Base-by-base conservation (phyloP, 1,140 invertebrate genomes). In the Mylabris phalerata region DNA sequence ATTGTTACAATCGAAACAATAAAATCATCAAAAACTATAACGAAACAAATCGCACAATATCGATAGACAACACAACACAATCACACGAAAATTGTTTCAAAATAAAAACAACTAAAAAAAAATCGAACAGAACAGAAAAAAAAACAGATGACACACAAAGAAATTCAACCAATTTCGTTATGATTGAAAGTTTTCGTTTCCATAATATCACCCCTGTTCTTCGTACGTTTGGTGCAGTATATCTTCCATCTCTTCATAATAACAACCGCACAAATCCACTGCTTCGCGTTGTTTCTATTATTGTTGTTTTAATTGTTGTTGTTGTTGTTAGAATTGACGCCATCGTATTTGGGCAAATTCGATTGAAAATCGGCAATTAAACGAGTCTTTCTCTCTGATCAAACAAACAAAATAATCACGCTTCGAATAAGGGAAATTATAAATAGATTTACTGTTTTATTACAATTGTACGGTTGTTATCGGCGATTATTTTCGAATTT, bases 171-270 rank as follows among this genome's bases (percentile, higher is more conserved):
- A 26, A 68, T 52, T 61, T 59, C 66, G 39, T 67, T 64, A 44
- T 65, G 58, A 40, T 24, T 51, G 45, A 58, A 63, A 38, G 56
- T 55, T n/a, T 32, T 59, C 46, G 57, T 51, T 50, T 52, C 63
- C 64, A 63, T 60, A 61, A 57, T 44, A 19, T 46, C 42, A 65
- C 39, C 60, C 71, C 70, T 74, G 64, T 73, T 71, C 64, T 71
- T 74, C 55, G 52, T 55, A 55, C 52, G 71, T 66, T 72, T 72
- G 48, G 66, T 64, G 61, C 73, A 73, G 59, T 71, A 73, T 47
- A 67, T 60, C 52, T 59, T 69, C 72, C 72, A 73, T 71, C 60
- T 71, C 64, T 69, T 74, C 71, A 74, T 74, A 61, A 63, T 72
- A 61, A 44, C 43, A 41, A 50, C 32, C 7, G 32, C 32, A 32